phyloP scores from a whole-genome alignment of 92 coral and sea anemone genomes.

The Palythoa grandis region DNA sequence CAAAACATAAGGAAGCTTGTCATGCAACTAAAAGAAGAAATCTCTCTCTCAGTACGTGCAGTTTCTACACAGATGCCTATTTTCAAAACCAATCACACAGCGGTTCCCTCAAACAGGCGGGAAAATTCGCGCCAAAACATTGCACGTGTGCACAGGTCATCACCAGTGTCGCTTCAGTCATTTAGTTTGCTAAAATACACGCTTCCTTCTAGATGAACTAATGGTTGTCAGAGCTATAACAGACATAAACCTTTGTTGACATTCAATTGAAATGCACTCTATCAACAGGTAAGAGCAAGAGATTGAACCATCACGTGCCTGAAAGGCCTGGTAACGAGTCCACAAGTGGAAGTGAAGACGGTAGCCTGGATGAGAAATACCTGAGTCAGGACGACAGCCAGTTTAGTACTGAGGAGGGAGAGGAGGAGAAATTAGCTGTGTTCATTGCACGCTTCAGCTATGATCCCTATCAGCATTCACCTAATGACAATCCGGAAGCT shows the following conservation, averaged over 20 bases:
- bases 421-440: conserved; percentile 85
- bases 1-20: too few relatives aligned
- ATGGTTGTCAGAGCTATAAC: too few relatives aligned
- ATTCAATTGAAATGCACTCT: background rate
- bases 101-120: too few relatives aligned
- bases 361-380: conserved; percentile 54
- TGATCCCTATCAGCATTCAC: conserved; percentile 92
- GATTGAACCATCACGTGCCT: conserved; percentile 10
- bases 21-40: too few relatives aligned
- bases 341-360: conserved; percentile 31
- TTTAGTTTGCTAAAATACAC: too few relatives aligned
- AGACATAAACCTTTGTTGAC: too few relatives aligned
- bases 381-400: conserved; percentile 40
- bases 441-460: conserved; percentile 94
- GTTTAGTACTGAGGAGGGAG: conserved; percentile 28
- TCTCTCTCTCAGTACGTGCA: background rate
- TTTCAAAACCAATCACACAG: too few relatives aligned
- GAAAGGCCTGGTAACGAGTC: conserved; percentile 19
- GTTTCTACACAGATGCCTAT: background rate
- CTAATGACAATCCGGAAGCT: conserved; percentile 91
- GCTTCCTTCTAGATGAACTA: too few relatives aligned
- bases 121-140: too few relatives aligned
- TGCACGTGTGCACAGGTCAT: too few relatives aligned
- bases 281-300: conserved; percentile 12
- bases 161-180: too few relatives aligned